These are phyloP conservation scores for Gadopsis bispinosus DNA, from an alignment of 2,797 vertebrate species.

Conservation along the genomic window DNA sequence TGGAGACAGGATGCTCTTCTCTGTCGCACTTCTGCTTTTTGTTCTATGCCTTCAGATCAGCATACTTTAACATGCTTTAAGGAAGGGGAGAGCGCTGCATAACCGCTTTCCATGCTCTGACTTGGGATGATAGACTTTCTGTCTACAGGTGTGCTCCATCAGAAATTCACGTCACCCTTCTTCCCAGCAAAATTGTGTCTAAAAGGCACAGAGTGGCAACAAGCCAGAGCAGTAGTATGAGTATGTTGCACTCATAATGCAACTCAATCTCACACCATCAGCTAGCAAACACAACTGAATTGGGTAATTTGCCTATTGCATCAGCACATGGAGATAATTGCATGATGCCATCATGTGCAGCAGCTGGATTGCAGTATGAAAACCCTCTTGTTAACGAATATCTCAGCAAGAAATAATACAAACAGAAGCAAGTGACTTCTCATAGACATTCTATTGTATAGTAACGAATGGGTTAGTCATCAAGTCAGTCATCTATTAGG, in stretches of 20 bases:
- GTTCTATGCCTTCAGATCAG: constrained; percentile 27
- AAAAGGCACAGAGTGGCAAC: neutral
- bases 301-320: constrained; percentile 8
- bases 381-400: constrained; percentile 6
- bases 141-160: constrained; percentile 50
- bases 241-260: neutral
- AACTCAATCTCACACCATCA: neutral
- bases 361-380: constrained; percentile 9
- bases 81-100: constrained; percentile 28
- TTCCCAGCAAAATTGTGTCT: neutral
- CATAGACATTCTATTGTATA: neutral
- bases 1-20: constrained; percentile 27
- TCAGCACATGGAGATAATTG: constrained; percentile 25
- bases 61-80: constrained; percentile 41
- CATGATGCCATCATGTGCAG: constrained; percentile 22
- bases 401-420: neutral
- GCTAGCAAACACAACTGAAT: constrained; percentile 12
- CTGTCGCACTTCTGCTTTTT: constrained; percentile 14
- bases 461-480: neutral
- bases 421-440: neutral
- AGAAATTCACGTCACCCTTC: constrained; percentile 5
- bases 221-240: neutral
- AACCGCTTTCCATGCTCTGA: constrained; percentile 35
- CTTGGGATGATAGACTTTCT: constrained; percentile 27
- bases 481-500: neutral